phyloP scores from a whole-genome alignment of 2,797 vertebrate genomes.

The Clarias laeviceps region DNA sequence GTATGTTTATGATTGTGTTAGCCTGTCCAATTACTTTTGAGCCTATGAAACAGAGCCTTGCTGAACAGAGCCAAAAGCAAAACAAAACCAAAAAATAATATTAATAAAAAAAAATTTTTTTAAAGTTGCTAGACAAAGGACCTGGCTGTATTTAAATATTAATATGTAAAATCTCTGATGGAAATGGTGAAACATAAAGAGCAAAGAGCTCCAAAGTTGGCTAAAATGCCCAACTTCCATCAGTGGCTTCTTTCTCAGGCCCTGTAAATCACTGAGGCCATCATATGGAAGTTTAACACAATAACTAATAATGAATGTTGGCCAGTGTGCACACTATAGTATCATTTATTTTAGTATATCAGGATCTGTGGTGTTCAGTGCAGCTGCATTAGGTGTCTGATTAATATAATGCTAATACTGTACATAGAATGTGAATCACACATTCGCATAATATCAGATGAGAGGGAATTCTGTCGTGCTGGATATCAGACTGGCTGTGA shows the following conservation, averaged over 20 bases:
- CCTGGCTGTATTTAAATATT: too few species aligned
- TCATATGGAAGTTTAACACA: neutral
- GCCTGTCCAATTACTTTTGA: too few species aligned
- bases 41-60: too few species aligned
- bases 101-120: too few species aligned
- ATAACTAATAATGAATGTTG: neutral
- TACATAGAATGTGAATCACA: neutral
- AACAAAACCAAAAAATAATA: too few species aligned
- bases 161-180: neutral
- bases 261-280: neutral
- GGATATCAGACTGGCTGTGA: too few species aligned
- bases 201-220: neutral
- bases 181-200: neutral
- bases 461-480: too few species aligned
- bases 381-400: neutral
- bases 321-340: neutral
- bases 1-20: too few species aligned
- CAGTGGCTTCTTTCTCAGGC: neutral
- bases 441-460: neutral
- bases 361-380: neutral
- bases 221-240: neutral
- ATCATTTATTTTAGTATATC: neutral
- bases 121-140: too few species aligned
- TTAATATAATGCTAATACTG: neutral
- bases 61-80: too few species aligned